Percentiles rank a stretch among this genome's conserved stretches.
Evolutionary conservation across 2,797 vertebrate genomes (phyloP).

Genomic region (Tauraco hartlaubi): DNA sequence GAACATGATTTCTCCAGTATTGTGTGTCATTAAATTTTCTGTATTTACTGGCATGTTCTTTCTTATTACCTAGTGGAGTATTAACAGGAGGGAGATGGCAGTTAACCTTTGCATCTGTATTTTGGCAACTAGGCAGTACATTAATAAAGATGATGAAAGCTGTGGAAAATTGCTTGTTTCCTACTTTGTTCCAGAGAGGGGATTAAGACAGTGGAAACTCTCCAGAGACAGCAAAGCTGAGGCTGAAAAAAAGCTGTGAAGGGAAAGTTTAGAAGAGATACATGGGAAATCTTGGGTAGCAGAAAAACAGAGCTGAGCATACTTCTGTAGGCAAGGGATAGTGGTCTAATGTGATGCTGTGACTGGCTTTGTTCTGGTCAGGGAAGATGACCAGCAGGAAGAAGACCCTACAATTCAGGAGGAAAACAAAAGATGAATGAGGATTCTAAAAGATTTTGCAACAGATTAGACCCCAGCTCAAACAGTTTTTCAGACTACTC

Average conservation of each 20-base stretch:
- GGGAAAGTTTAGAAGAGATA: neutral
- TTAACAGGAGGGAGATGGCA: neutral
- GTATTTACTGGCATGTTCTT: neutral
- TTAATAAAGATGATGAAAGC: neutral
- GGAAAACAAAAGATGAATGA: neutral
- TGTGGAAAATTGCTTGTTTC: constrained; percentile 26
- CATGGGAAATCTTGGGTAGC: neutral
- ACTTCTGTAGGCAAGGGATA: neutral
- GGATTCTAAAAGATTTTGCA: neutral
- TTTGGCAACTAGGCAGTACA: neutral
- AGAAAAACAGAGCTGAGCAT: neutral
- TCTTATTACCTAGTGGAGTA: neutral
- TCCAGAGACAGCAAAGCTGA: neutral
- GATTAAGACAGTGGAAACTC: neutral
- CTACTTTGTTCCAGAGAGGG: neutral
- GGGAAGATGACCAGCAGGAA: neutral
- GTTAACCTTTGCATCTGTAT: neutral
- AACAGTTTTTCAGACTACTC: neutral
- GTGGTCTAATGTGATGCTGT: neutral
- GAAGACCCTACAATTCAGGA: neutral
- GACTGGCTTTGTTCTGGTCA: neutral
- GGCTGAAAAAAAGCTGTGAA: neutral
- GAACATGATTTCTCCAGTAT: neutral
- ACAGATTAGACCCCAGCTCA: neutral
- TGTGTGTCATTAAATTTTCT: neutral